These are phyloP conservation scores for Archegozetes longisetosus DNA, from an alignment of 1,140 invertebrate species.

Conservation along the genomic window DNA sequence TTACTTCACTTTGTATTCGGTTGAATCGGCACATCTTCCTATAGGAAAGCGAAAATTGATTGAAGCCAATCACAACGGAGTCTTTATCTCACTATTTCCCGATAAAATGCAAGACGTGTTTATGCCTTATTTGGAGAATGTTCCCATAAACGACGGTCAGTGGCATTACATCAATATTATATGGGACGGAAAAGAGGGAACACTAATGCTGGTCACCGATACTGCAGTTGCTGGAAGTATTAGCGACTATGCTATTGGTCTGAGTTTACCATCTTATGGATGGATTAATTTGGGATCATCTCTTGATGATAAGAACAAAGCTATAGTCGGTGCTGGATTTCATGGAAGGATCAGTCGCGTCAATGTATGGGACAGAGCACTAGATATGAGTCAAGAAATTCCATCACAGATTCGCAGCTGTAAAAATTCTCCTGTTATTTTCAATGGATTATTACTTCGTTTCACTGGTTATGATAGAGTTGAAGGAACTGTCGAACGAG, in stretches of 20 bases:
- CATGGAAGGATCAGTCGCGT: constrained; percentile 86
- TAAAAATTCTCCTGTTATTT: constrained; percentile 74
- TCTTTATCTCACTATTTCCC: not conserved
- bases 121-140: constrained; percentile 67
- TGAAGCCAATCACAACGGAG: constrained; percentile 70
- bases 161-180: constrained; percentile 91
- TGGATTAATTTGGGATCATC: constrained; percentile 86
- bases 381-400: constrained; percentile 80
- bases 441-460: constrained; percentile 62
- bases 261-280: constrained; percentile 40
- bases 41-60: constrained; percentile 57
- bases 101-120: constrained; percentile 47
- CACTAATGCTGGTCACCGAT: constrained; percentile 73
- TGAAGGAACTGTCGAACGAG: constrained; percentile 69
- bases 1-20: constrained; percentile 81
- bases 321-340: constrained; percentile 71
- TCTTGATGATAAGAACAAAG: constrained; percentile 44
- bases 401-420: constrained; percentile 46
- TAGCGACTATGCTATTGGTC: constrained; percentile 14
- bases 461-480: constrained; percentile 85
- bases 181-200: constrained; percentile 67
- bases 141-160: constrained; percentile 83
- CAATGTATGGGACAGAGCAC: constrained; percentile 75
- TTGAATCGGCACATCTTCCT: constrained; percentile 59
- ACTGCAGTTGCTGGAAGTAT: constrained; percentile 65